These are phyloP conservation scores for Brevimyrus niger DNA, from an alignment of 2,113 vertebrate genomes.

Conservation along the genomic window DNA sequence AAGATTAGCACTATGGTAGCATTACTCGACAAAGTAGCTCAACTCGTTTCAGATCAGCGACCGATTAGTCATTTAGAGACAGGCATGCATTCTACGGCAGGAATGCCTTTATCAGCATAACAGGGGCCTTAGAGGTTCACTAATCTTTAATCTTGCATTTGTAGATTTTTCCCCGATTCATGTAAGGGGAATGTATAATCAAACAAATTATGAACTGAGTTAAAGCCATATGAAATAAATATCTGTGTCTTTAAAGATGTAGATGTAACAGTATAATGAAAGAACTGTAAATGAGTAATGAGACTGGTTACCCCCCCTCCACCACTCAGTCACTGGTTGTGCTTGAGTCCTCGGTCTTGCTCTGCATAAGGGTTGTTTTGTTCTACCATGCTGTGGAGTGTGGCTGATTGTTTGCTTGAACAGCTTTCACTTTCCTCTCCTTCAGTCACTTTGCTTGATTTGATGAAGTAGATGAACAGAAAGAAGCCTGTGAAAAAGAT, in stretches of 20 bases:
- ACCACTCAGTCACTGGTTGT: background rate
- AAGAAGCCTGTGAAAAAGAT: background rate
- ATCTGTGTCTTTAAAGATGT: background rate
- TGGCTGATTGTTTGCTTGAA: background rate
- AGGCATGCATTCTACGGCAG: too few species aligned
- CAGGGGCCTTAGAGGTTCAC: too few species aligned
- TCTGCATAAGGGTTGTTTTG: background rate
- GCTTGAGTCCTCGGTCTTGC: background rate
- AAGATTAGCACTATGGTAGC: too few species aligned
- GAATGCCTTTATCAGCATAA: too few species aligned
- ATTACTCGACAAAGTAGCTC: too few species aligned
- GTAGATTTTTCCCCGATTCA: too few species aligned
- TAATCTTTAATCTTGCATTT: too few species aligned
- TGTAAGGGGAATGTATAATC: background rate
- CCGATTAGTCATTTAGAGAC: too few species aligned
- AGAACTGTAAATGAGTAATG: background rate
- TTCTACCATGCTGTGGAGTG: background rate
- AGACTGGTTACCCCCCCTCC: background rate
- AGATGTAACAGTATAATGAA: background rate
- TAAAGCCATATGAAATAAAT: background rate
- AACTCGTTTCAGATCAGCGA: too few species aligned
- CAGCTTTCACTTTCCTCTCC: background rate
- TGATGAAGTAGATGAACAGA: background rate
- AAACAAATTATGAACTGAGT: background rate
- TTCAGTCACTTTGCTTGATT: background rate